Base-by-base conservation (phyloP, 2,888 invertebrate species). In the Sialis fuliginosa region DNA sequence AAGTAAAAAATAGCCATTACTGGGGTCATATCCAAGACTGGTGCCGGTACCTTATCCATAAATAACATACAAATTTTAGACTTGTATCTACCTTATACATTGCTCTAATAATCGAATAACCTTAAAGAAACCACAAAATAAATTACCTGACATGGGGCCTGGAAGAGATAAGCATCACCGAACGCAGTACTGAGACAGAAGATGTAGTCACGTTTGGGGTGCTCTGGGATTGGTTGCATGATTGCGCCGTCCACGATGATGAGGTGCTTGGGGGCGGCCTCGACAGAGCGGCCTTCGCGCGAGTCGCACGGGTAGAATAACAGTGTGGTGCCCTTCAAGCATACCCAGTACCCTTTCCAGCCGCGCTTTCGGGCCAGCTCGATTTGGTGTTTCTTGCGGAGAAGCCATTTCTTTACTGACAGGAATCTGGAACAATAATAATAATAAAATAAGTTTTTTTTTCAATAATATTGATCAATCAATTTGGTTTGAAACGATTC, bases 261-360 rank as follows among this genome's bases (percentile, higher is more conserved):
- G 62, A 92, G 78, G 69, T 93, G 92, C 67, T 91, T 91, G 46
- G 92, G 92, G 41, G 91, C 89, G 37, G 90, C 87, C 63, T 92
- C 92, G 52, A 90, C 89, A 35, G 87, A 85, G 52, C 87, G 76
- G 42, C 86, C 87, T 63, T 91, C 91, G 52, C 90, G 80, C 40
- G 89, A 89, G 66, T 92, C 91, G 66, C 91, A 92, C 3, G 91
- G 91, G 68, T 95, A 95, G 71, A 96, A 96, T 49, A 95, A 78
- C 49, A 96, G 72, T 42, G 93, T 93, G 50, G 93, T 95, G 56
- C 96, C 96, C 67, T 95, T 96, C 57, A 97, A 73, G 66, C 93
- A 95, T 47, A 96, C 95, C 95, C 95, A 96, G 67, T 96, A 96
- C 53, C 92, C 92, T 68, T 95, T 95, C 96, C 96, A 97, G 54